Base-by-base conservation (phyloP, 2,113 vertebrate species). In the Girardinichthys multiradiatus region DNA sequence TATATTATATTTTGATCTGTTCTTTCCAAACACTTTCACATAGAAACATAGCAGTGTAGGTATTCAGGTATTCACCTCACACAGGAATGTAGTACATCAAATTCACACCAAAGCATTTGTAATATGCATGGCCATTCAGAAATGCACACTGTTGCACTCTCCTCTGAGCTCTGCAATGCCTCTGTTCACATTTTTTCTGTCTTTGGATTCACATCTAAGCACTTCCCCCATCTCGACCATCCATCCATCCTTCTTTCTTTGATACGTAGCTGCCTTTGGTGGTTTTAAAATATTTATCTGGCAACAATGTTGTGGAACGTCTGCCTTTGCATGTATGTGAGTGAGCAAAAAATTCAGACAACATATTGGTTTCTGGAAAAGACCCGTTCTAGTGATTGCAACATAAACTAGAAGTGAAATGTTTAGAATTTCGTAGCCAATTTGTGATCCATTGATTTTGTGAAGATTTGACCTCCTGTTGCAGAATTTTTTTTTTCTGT, bases 61-160 rank as follows among this genome's bases (percentile, higher is more conserved):
- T n/a, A n/a, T n/a, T n/a, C n/a, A 75, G 83, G 72, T 71, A 84
- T 82, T 82, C 68, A 69, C n/a, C 30, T 51, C 67, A 61, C 29
- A 82, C 64, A 80, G 60, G 42, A 64, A 70, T n/a, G n/a, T n/a
- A 70, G 17, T 19, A 35, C 39, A 84, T 59, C 76, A 33, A 17
- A 45, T 45, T 30, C 37, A 65, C 63, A 74, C 33, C 31, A n/a
- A 62, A 8, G 48, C 21, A 45, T 45, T 17, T 17, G 42, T 17
- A 45, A 45, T 6, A 48, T 31, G 62, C 31, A 26, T 24, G 27
- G 21, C 28, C 62, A 60, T 61, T 12, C 7, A 15, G 3, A 45
- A 45, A 19, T 45, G 42, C 39, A 78, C 28, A 58, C 72, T 60
- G 37, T 35, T 70, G 12, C 59, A 7, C 27, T 64, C 17, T 80